Evolutionary conservation across 1,140 invertebrate species (phyloP).

Genomic region (Drosophila bifasciata): DNA sequence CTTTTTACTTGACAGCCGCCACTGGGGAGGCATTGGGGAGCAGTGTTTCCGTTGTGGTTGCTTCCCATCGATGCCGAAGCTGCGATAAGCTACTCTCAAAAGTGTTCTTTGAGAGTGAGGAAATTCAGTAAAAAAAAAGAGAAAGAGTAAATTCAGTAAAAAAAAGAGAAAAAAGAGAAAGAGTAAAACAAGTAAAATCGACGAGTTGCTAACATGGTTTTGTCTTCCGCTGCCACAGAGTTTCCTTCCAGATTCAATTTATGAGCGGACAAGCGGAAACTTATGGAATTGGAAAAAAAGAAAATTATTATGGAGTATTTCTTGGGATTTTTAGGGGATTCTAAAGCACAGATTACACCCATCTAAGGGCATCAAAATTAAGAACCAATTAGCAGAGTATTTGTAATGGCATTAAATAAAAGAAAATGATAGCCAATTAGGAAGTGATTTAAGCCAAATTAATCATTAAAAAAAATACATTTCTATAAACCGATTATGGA

Average conservation of each 20-base stretch:
- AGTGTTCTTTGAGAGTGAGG: too few species aligned
- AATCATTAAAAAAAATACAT: too few species aligned
- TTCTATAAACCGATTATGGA: too few species aligned
- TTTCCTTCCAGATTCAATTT: slow-evolving; percentile 16
- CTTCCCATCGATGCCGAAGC: slow-evolving; percentile 6
- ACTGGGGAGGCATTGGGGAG: slow-evolving; percentile 6
- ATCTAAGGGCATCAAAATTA: slow-evolving; percentile 19
- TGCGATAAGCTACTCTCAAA: slow-evolving; percentile 20
- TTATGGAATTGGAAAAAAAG: slow-evolving; percentile 36
- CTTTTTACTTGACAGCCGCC: slow-evolving; percentile 37
- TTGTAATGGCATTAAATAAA: neutral
- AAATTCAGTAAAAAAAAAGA: too few species aligned
- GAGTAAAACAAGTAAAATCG: slow-evolving; percentile 4
- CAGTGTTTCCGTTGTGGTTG: slow-evolving; percentile 17
- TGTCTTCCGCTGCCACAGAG: slow-evolving; percentile 14
- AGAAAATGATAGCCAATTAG: too few species aligned
- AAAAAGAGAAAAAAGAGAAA: too few species aligned
- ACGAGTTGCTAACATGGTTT: slow-evolving; percentile 16
- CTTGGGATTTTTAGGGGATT: neutral
- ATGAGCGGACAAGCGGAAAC: slow-evolving; percentile 7
- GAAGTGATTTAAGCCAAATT: too few species aligned
- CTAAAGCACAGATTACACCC: neutral
- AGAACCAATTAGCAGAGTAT: slow-evolving; percentile 25
- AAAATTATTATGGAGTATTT: slow-evolving; percentile 13
- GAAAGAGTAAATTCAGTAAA: slow-evolving; percentile 1